Percentiles rank a stretch among this genome's conserved stretches.
These are phyloP conservation scores for Calidris pugnax DNA, from an alignment of 2,113 vertebrate genomes.

Conservation along the genomic window DNA sequence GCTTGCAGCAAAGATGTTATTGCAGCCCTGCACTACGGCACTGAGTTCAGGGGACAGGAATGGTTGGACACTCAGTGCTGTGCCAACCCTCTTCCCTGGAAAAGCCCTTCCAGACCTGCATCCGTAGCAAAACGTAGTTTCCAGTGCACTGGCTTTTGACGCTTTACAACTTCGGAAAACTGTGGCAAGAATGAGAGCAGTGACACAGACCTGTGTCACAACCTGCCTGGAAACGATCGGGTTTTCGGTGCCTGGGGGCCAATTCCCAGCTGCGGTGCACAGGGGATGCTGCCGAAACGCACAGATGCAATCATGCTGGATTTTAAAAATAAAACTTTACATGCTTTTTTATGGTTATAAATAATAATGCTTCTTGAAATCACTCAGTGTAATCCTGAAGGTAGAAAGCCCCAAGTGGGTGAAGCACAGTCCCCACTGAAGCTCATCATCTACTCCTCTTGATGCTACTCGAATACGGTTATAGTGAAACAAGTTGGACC, in stretches of 20 bases:
- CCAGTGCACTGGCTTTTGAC: background rate
- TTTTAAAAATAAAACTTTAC: background rate
- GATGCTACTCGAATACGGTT: background rate
- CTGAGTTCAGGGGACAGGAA: background rate
- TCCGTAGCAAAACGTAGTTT: background rate
- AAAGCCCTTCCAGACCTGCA: background rate
- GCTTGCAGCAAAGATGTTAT: conserved; percentile 35
- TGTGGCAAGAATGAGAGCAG: background rate
- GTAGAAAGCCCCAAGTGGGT: background rate
- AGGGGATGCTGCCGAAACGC: background rate
- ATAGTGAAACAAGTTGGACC: background rate
- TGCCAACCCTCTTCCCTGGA: background rate
- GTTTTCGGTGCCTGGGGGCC: background rate
- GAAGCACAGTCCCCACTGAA: background rate
- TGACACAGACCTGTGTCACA: background rate
- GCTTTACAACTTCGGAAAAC: background rate
- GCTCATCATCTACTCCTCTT: background rate
- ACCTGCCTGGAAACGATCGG: background rate
- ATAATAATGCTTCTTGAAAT: background rate
- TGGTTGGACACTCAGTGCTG: background rate
- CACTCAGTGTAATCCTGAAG: background rate
- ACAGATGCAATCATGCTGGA: background rate
- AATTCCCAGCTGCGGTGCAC: background rate
- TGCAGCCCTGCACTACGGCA: background rate
- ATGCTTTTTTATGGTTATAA: background rate